These are phyloP conservation scores for Spisula subtruncata DNA, from an alignment of 2,888 invertebrate species.

Conservation along the genomic window DNA sequence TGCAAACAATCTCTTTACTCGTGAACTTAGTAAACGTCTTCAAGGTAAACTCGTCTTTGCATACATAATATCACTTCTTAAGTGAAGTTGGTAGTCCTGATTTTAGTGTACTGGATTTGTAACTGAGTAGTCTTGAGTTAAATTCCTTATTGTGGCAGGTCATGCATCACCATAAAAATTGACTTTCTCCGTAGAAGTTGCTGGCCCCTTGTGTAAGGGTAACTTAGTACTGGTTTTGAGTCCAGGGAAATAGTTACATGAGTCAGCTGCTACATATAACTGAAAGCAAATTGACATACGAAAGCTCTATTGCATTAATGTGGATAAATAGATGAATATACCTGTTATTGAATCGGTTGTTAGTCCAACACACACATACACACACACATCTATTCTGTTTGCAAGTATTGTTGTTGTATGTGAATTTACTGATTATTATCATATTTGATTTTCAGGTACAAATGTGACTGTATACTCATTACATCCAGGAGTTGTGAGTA, in stretches of 20 bases:
- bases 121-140: too few relatives aligned
- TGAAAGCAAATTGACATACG: not conserved
- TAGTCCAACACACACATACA: too few relatives aligned
- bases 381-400: too few relatives aligned
- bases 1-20: slow-evolving; percentile 79
- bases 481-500: slow-evolving; percentile 76
- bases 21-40: slow-evolving; percentile 74
- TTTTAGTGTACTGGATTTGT: too few relatives aligned
- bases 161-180: not conserved
- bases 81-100: not conserved
- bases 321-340: not conserved
- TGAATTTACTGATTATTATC: not conserved
- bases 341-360: too few relatives aligned
- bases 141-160: too few relatives aligned
- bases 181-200: not conserved
- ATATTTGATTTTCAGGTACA: slow-evolving; percentile 9
- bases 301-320: too few relatives aligned
- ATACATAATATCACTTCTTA: not conserved
- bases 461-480: slow-evolving; percentile 39
- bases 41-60: slow-evolving; percentile 63
- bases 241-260: not conserved
- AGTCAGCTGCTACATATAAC: not conserved
- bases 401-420: too few relatives aligned
- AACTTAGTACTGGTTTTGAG: not conserved
- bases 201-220: not conserved